Evolutionary conservation across 2,113 vertebrate species (phyloP), one percentile per base, ranked within the genome.

Genomic region (Camelus dromedarius): DNA sequence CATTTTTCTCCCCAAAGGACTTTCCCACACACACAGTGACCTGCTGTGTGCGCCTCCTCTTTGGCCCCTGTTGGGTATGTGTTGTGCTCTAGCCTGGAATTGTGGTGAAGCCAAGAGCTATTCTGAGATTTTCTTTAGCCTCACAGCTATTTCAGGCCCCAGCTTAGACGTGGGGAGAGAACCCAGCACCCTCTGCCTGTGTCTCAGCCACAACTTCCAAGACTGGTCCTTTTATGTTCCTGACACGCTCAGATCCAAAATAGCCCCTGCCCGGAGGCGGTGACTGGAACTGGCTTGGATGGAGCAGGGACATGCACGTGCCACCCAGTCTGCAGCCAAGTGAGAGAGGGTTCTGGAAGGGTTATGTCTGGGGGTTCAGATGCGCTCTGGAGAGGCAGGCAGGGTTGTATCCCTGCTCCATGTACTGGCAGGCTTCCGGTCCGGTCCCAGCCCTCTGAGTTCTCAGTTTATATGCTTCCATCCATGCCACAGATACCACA

Each of bases 71-170:
- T n/a, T 7, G 56, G 79, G 42, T 42, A 35, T 60, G 35, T 84
- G 58, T 58, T 38, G 28, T 50, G 67, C 67, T 77, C 15, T 8
- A 30, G 91, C 64, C 85, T 91, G 67, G 73, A 79, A 67, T 70
- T 96, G 95, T 58, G 70, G 96, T 93, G 62, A 92, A 95, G 94
- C 85, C 94, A 69, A 81, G 81, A 80, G 94, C 82, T 97, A 97
- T 97, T 98, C 89, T 89, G 92, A 96, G 95, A 30, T 79, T 67
- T 64, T 80, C 81, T 75, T 50, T 50, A 87, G 80, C 42, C 91
- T 62, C 48, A 28, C 50, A 10, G 62, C 91, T 97, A 96, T 97
- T 97, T 97, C 81, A 70, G 89, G 86, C 85, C 75, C 67, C 15
- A 48, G 60, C 46, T 81, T 72, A 67, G 91, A 92, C 1, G 0